phyloP scores from a whole-genome alignment of 2,888 invertebrate species.

The Noctuana brunneofusca region DNA sequence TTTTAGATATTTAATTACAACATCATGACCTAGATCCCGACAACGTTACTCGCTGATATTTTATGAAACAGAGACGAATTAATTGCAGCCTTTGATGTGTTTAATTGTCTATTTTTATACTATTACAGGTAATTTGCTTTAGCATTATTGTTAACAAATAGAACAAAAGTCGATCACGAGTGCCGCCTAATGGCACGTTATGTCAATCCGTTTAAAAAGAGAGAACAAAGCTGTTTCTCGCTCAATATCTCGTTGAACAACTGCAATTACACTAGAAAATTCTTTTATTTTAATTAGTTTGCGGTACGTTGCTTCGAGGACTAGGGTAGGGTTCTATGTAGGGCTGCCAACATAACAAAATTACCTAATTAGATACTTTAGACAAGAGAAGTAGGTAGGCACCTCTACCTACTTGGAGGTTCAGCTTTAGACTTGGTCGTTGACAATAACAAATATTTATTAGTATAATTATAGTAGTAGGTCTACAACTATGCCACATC shows the following conservation, averaged over 20 bases:
- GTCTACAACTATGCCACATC: too few species aligned
- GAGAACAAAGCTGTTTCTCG: conserved; percentile 31
- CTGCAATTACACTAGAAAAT: conserved; percentile 34
- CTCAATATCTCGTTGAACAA: conserved; percentile 31
- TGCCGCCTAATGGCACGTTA: conserved; percentile 24
- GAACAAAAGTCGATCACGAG: conserved; percentile 29
- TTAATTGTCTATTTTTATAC: conserved; percentile 25
- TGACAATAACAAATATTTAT: too few species aligned
- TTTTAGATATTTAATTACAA: too few species aligned
- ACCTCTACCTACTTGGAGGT: too few species aligned
- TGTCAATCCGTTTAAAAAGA: conserved; percentile 32
- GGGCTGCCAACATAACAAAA: conserved; percentile 12
- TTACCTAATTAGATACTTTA: neutral
- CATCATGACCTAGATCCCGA: too few species aligned
- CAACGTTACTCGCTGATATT: too few species aligned
- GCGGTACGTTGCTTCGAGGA: conserved; percentile 31
- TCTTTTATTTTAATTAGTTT: conserved; percentile 34
- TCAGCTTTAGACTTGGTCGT: too few species aligned
- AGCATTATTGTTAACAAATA: conserved; percentile 25
- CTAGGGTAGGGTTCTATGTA: conserved; percentile 26
- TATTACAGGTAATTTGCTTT: conserved; percentile 17
- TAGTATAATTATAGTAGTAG: too few species aligned
- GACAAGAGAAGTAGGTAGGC: too few species aligned
- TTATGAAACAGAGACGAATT: conserved; percentile 19
- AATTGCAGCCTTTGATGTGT: conserved; percentile 20